phyloP scores from a whole-genome alignment of 30 jellyfish, hydroid and myxozoan species.

The Aurelia aurita complex sp. Pacific region DNA sequence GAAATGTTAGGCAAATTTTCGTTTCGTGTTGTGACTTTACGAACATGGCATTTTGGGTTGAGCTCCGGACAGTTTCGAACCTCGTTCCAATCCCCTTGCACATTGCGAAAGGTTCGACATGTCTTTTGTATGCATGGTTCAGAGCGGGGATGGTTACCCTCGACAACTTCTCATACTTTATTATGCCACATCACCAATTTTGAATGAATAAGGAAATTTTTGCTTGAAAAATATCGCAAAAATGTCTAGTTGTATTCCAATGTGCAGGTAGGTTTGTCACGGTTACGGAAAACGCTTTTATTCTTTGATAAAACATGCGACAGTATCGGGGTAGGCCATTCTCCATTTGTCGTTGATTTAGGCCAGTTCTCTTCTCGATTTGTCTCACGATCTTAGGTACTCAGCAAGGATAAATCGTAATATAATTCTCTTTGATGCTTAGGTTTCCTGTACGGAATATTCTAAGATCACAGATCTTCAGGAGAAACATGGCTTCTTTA shows the following conservation, averaged over 20 bases:
- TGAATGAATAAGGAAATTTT: conserved; percentile 30
- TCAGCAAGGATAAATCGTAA: too few relatives aligned
- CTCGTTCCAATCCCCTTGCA: conserved; percentile 7
- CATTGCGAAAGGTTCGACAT: not conserved
- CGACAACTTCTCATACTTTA: conserved; percentile 36
- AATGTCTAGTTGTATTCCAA: conserved; percentile 24
- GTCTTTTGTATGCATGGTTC: conserved; percentile 38
- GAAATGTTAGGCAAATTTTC: too few relatives aligned
- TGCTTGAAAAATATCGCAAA: conserved; percentile 14
- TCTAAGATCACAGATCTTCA: conserved; percentile 17
- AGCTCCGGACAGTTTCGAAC: conserved; percentile 31
- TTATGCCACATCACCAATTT: conserved; percentile 56
- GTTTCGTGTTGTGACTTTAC: too few relatives aligned
- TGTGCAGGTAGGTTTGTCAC: conserved; percentile 37
- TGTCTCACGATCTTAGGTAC: too few relatives aligned
- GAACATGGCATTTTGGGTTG: too few relatives aligned
- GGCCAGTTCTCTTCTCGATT: too few relatives aligned
- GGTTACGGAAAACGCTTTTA: too few relatives aligned
- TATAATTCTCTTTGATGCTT: not conserved
- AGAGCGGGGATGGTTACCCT: conserved; percentile 45
- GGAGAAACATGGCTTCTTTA: conserved; percentile 81
- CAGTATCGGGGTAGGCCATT: too few relatives aligned
- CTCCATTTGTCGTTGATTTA: too few relatives aligned
- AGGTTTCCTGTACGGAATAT: conserved; percentile 57
- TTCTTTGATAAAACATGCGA: too few relatives aligned